Conservation (phyloP, 2,797 vertebrate species). For the Intellagama lesueurii region DNA sequence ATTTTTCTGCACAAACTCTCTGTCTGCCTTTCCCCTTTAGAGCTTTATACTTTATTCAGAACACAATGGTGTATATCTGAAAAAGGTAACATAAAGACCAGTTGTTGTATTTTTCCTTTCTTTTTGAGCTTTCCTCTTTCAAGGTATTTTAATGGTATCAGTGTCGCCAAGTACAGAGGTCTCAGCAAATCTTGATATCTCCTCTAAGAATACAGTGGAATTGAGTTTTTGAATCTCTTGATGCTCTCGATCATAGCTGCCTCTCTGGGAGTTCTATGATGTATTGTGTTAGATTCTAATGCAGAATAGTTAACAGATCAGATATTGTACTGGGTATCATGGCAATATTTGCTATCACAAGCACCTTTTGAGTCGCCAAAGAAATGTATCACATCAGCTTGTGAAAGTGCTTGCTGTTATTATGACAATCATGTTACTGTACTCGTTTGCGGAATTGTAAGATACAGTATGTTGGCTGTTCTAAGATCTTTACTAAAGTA, state of each 20-base stretch:
- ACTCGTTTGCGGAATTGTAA: conserved; percentile 24
- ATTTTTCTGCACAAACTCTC: conserved; percentile 31
- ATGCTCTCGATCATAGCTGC: conserved; percentile 40
- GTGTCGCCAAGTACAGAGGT: conserved; percentile 31
- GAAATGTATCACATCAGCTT: conserved; percentile 32
- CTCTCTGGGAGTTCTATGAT: conserved; percentile 43
- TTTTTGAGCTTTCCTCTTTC: conserved; percentile 21
- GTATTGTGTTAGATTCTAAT: conserved; percentile 44
- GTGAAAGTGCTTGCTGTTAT: background rate
- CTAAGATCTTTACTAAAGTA: conserved; percentile 40
- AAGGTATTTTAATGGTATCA: conserved; percentile 31
- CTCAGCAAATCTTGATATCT: conserved; percentile 34
- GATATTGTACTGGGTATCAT: background rate
- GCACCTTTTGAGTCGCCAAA: conserved; percentile 4
- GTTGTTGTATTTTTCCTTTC: conserved; percentile 26
- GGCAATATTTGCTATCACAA: conserved; percentile 23
- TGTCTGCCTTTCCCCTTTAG: background rate
- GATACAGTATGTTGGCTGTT: background rate
- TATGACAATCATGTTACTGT: background rate
- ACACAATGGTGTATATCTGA: conserved; percentile 10
- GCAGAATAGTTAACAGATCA: conserved; percentile 4
- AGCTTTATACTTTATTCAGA: conserved; percentile 25
- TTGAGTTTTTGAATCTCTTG: conserved; percentile 45
- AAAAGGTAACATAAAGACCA: conserved; percentile 21
- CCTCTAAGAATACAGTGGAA: conserved; percentile 31